Evolutionary conservation across 2,113 vertebrate genomes (phyloP), one percentile per base, ranked within the genome.

Genomic region (Psammodynastes pulverulentus): DNA sequence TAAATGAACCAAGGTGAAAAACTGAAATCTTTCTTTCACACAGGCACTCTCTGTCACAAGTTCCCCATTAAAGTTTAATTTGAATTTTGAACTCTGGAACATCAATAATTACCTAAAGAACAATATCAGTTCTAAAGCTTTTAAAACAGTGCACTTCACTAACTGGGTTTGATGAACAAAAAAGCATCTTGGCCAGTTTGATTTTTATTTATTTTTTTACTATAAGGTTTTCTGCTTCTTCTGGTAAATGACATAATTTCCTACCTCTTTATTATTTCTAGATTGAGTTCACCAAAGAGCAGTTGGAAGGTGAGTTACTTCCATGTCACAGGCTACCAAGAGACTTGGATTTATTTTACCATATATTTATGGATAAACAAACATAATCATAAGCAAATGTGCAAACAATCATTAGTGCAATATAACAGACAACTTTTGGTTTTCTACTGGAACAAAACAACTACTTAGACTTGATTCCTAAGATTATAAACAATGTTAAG

Each of bases 281-380:
- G 97, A 97, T 96, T 93, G 95, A 97, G 95, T 97, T 97, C 95
- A 96, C 95, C 89, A 97, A 97, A 96, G 96, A 97, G 91, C 96
- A 97, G 91, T 93, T 97, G 94, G 97, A 97, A 93, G 97, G 97
- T 97, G 92, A 97, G 96, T 89, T 53, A 8, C 0, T 58, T 48
- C 17, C 4, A 24, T 13, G 19, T 39, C 19, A 54, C 51, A 12
- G 8, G 9, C 43, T 4, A 86, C n/a, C 34, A 88, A 79, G 72
- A 39, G 72, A 39, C 72, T 34, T 43, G 72, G 34, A 21, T 43
- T 79, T 79, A 43, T 79, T 34, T 43, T 79, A 79, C 17, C 15
- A 21, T 23, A 34, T 23, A 5, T 87, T 29, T 39, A 24, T 43
- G 4, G 4, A 2, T 43, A 15, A 29, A 24, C 12, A 17, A 15